These are phyloP conservation scores for Quadriops clusia DNA, from an alignment of 2,888 invertebrate species.

Conservation along the genomic window DNA sequence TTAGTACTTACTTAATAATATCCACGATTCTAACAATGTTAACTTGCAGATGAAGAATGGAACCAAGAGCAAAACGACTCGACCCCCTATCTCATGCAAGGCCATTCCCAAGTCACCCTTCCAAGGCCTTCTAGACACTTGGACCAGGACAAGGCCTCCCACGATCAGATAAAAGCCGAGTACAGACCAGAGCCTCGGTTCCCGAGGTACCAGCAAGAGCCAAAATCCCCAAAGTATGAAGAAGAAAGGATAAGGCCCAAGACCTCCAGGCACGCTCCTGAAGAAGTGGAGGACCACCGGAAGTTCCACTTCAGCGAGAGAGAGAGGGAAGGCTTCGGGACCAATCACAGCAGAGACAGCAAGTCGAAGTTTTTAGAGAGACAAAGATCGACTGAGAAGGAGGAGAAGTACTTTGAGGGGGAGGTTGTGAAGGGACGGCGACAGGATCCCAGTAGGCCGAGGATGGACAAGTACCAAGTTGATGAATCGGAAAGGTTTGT, in stretches of 20 bases:
- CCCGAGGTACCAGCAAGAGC: constrained; percentile 40
- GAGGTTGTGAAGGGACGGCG: too few species aligned
- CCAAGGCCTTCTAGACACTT: constrained; percentile 23
- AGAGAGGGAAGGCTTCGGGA: constrained; percentile 9
- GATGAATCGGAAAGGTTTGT: too few species aligned
- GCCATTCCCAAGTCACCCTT: constrained; percentile 36
- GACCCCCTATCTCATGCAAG: constrained; percentile 48
- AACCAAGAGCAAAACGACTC: constrained; percentile 48
- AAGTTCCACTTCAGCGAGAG: constrained; percentile 16
- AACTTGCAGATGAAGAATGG: constrained; percentile 64
- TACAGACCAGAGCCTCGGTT: constrained; percentile 31
- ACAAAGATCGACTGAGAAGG: constrained; percentile 22
- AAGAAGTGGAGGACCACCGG: constrained; percentile 33
- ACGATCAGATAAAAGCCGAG: constrained; percentile 3
- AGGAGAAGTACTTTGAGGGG: too few species aligned
- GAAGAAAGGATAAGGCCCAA: constrained; percentile 16
- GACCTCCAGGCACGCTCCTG: constrained; percentile 17
- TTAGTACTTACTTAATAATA: too few species aligned
- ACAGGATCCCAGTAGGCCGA: too few species aligned
- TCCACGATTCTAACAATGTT: too few species aligned
- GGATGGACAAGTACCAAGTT: too few species aligned
- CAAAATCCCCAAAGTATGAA: constrained; percentile 30
- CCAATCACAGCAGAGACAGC: constrained; percentile 5
- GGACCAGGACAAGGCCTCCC: constrained; percentile 11
- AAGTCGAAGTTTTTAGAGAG: constrained; percentile 23